Percentiles rank a stretch among this genome's conserved stretches.
Evolutionary conservation across 2,797 vertebrate genomes (phyloP).

Genomic region (Scomberomorus guttatus): DNA sequence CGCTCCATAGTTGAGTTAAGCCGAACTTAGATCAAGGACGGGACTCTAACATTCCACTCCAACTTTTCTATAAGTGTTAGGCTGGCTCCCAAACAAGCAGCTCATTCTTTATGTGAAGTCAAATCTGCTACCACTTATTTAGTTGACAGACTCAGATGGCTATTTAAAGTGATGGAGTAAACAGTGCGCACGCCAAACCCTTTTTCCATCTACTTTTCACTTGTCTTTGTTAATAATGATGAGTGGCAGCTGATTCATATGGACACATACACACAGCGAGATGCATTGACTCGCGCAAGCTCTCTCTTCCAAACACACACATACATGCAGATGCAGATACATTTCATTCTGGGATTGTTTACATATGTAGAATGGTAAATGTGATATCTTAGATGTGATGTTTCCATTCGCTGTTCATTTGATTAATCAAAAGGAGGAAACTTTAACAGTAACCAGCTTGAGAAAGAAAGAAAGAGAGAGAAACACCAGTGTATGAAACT

Average conservation of each 20-base stretch:
- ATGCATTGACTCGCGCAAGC: background rate
- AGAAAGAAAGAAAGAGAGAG: background rate
- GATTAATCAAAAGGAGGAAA: background rate
- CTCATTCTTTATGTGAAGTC: constrained; percentile 51
- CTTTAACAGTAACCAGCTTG: background rate
- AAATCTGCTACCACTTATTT: constrained; percentile 54
- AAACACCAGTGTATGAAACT: constrained; percentile 14
- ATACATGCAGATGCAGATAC: background rate
- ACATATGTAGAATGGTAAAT: background rate
- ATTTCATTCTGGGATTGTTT: background rate
- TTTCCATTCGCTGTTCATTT: background rate
- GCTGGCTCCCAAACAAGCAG: constrained; percentile 48
- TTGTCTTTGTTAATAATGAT: constrained; percentile 62
- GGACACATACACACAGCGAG: background rate
- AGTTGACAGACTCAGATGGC: constrained; percentile 49
- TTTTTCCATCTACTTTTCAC: constrained; percentile 40
- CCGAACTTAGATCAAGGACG: constrained; percentile 47
- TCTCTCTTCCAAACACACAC: background rate
- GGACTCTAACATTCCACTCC: constrained; percentile 29
- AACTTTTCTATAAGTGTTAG: constrained; percentile 35
- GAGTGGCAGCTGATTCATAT: constrained; percentile 47
- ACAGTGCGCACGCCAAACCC: constrained; percentile 35
- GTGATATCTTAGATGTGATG: background rate
- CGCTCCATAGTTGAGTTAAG: constrained; percentile 37
- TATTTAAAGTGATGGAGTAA: constrained; percentile 64